phyloP scores from a whole-genome alignment of 2,888 invertebrate species.

The Merodon equestris region DNA sequence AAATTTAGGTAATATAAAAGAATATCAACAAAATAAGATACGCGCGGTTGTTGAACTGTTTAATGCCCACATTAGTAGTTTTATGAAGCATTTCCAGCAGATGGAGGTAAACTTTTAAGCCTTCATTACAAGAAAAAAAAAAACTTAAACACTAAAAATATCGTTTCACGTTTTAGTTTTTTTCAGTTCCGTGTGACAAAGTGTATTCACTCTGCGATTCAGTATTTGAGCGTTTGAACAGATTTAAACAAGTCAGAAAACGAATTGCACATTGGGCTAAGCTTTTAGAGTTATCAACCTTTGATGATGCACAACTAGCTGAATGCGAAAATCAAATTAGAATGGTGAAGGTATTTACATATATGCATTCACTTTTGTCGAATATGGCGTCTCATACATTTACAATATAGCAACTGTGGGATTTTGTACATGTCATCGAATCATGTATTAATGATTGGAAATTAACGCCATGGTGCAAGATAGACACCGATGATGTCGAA shows the following conservation, averaged over 20 bases:
- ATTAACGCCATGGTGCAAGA: slow-evolving; percentile 94
- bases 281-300: slow-evolving; percentile 91
- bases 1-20: slow-evolving; percentile 90
- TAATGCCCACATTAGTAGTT: slow-evolving; percentile 84
- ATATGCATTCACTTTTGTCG: no score
- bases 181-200: slow-evolving; percentile 83
- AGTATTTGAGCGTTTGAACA: slow-evolving; percentile 83
- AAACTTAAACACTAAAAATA: no score
- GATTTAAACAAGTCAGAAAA: slow-evolving; percentile 85
- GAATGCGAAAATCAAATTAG: slow-evolving; percentile 88
- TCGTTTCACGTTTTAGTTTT: slow-evolving; percentile 80
- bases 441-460: slow-evolving; percentile 95
- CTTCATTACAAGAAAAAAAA: no score
- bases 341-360: slow-evolving; percentile 82
- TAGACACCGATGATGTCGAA: slow-evolving; percentile 97
- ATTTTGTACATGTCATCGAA: slow-evolving; percentile 90
- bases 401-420: slow-evolving; percentile 88
- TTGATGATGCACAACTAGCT: slow-evolving; percentile 89
- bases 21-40: slow-evolving; percentile 91
- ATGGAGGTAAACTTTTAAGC: slow-evolving; percentile 44
- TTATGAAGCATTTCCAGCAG: slow-evolving; percentile 44
- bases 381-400: no score
- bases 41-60: slow-evolving; percentile 89
- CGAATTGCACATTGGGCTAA: slow-evolving; percentile 86
- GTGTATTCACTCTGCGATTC: slow-evolving; percentile 86